Conservation (phyloP, 92 coral and sea anemone genomes). For the Palythoa grandiflora region DNA sequence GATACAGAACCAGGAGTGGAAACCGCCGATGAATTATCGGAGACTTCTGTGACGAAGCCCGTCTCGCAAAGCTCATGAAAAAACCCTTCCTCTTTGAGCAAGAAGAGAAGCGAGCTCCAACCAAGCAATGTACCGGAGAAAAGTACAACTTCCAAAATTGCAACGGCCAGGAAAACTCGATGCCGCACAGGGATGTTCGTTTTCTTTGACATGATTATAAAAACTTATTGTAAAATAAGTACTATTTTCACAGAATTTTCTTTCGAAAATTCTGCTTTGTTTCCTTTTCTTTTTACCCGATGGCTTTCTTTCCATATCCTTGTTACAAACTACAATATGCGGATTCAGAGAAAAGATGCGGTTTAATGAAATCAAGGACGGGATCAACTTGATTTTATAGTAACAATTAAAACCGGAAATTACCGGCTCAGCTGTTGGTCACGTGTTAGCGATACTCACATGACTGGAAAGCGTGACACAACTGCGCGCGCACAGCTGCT, state of each 20-base stretch:
- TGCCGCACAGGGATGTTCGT: constrained; percentile 39
- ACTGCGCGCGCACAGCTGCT: too few relatives aligned
- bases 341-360: not conserved
- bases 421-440: not conserved
- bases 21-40: constrained; percentile 3
- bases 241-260: constrained; percentile 20
- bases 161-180: constrained; percentile 47
- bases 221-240: not conserved
- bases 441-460: not conserved
- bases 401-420: not conserved
- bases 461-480: not conserved
- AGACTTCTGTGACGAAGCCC: not conserved
- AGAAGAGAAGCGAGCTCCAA: constrained; percentile 63
- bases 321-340: not conserved
- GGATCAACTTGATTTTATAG: not conserved
- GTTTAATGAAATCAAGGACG: not conserved
- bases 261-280: constrained; percentile 15
- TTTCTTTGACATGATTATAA: constrained; percentile 8
- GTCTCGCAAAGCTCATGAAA: constrained; percentile 55
- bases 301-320: constrained; percentile 40
- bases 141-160: constrained; percentile 46
- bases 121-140: constrained; percentile 64
- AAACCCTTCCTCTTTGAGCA: constrained; percentile 58
- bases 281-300: constrained; percentile 11
- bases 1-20: not conserved